Conservation (phyloP, 2,113 vertebrate species). For the Amphiprion ocellaris region DNA sequence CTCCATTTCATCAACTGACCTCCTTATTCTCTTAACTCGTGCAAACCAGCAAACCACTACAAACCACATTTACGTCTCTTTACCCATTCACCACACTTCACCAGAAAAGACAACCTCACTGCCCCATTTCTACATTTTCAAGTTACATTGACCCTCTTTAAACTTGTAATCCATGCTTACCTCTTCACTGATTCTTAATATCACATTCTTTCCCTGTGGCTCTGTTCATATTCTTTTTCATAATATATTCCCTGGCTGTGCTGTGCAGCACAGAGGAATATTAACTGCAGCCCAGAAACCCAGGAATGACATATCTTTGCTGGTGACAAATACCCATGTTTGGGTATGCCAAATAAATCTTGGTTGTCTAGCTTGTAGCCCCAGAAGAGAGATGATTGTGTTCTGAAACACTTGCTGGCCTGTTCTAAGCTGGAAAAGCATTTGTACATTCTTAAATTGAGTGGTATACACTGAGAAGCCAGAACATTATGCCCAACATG, state of each 20-base stretch:
- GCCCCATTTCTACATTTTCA: constrained; percentile 40
- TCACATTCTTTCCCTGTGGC: constrained; percentile 29
- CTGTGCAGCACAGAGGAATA: constrained; percentile 30
- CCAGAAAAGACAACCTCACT: constrained; percentile 32
- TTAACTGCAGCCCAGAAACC: constrained; percentile 26
- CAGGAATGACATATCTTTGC: constrained; percentile 14
- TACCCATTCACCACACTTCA: constrained; percentile 24
- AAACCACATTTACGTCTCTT: constrained; percentile 27
- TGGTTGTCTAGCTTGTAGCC: not conserved
- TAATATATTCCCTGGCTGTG: constrained; percentile 37
- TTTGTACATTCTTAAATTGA: not conserved
- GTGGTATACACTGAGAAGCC: not conserved
- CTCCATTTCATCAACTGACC: constrained; percentile 45
- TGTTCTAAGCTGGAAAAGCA: not conserved
- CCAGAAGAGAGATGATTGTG: not conserved
- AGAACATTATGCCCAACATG: not conserved
- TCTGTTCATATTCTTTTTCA: constrained; percentile 51
- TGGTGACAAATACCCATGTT: constrained; percentile 11
- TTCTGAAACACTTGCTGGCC: not conserved
- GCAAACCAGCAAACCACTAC: constrained; percentile 19
- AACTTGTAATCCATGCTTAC: constrained; percentile 59
- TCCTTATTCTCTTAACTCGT: constrained; percentile 42
- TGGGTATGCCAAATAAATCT: not conserved
- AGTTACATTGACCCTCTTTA: constrained; percentile 60
- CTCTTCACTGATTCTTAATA: constrained; percentile 36